A percentile compares a stretch with the other conserved stretches of the same genome.
Conservation (phyloP, 2,113 vertebrate genomes). For the Tympanuchus pallidicinctus region DNA sequence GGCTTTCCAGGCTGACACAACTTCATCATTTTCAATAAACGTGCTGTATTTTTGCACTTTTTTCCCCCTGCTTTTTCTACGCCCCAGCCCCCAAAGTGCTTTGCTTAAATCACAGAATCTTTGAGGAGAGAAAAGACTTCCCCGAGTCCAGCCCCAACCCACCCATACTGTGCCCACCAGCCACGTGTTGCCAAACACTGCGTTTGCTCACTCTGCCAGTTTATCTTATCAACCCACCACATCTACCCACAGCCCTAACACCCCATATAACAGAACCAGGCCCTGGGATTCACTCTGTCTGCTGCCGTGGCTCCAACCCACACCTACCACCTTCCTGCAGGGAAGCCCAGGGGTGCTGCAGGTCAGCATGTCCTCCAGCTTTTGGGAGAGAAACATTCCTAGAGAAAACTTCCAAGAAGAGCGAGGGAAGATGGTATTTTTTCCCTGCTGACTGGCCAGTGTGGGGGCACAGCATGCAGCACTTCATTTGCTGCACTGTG, state of each 20-base stretch:
- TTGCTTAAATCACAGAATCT: background rate
- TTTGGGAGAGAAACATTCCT: background rate
- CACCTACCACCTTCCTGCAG: background rate
- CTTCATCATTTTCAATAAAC: background rate
- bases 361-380: background rate
- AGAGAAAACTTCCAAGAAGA: background rate
- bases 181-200: background rate
- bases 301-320: background rate
- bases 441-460: fast-evolving
- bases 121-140: too few relatives aligned
- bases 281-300: background rate
- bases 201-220: background rate
- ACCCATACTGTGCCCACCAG: too few relatives aligned
- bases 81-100: background rate
- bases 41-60: fast-evolving
- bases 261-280: background rate
- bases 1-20: too few relatives aligned
- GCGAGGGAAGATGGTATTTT: background rate
- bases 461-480: background rate
- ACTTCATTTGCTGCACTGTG: background rate
- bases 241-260: background rate
- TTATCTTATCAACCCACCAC: fast-evolving
- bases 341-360: fast-evolving
- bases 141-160: too few relatives aligned
- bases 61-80: background rate